A percentile compares a stretch with the other conserved stretches of the same genome.
phyloP scores from a whole-genome alignment of 92 coral and sea anemone species.

The Heteractis magnifica region DNA sequence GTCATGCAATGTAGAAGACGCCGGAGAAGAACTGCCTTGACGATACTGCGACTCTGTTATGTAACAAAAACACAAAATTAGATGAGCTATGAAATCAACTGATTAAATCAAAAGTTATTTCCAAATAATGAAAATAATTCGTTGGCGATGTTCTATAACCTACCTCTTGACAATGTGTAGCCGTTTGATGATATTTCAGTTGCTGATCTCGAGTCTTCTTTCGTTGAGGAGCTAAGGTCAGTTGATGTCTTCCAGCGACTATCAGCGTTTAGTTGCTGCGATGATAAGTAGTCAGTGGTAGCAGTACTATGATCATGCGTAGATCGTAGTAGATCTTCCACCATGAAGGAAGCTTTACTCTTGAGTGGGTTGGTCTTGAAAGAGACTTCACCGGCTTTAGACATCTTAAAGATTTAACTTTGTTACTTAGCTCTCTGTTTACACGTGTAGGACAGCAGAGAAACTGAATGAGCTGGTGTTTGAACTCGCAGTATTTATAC shows the following conservation, averaged over 20 bases:
- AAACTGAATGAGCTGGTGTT: neutral
- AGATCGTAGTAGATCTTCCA: constrained; percentile 16
- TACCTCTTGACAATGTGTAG: neutral
- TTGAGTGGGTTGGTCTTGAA: constrained; percentile 5
- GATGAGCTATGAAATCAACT: neutral
- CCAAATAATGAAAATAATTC: no score
- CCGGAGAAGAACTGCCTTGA: neutral
- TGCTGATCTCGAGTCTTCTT: neutral
- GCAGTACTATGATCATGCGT: neutral
- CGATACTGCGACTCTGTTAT: neutral
- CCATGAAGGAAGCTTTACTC: constrained; percentile 9
- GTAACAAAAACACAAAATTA: neutral
- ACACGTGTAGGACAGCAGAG: neutral
- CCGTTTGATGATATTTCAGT: neutral
- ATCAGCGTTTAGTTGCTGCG: neutral
- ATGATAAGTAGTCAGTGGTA: neutral
- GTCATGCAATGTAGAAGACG: neutral
- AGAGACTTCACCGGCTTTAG: neutral
- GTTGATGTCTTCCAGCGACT: neutral
- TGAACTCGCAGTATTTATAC: neutral
- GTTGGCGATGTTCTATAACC: neutral
- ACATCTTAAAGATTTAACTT: neutral
- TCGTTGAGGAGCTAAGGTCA: neutral
- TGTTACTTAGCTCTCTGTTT: neutral
- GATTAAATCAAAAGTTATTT: no score